Evolutionary conservation across 2,113 vertebrate species (phyloP).

Genomic region (Pelecanus crispus): DNA sequence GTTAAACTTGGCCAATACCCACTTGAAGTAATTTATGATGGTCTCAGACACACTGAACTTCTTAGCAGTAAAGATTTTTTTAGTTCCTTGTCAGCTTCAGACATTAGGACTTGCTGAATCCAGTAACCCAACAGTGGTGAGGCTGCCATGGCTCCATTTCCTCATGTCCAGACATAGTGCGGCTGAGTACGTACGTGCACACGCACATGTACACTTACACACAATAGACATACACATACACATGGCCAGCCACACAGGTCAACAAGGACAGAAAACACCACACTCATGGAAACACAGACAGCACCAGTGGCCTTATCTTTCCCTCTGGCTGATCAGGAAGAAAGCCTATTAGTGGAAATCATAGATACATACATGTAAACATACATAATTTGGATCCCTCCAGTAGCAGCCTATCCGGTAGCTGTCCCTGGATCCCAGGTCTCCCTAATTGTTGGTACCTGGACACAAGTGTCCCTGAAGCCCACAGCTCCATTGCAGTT

Average conservation of each 20-base stretch:
- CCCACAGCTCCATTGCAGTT: neutral
- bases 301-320: neutral
- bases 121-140: neutral
- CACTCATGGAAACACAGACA: neutral
- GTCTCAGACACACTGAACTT: neutral
- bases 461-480: neutral
- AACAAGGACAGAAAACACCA: neutral
- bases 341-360: neutral
- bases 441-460: neutral
- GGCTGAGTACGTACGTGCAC: accelerated
- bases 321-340: neutral
- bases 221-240: accelerated
- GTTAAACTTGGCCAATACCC: neutral
- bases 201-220: accelerated
- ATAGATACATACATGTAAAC: neutral
- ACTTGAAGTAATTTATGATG: neutral
- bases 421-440: neutral
- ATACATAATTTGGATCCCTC: neutral
- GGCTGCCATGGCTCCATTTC: neutral
- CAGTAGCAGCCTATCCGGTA: neutral
- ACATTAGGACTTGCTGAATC: neutral
- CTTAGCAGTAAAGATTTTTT: neutral
- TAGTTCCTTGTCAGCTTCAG: neutral
- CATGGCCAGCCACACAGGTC: neutral
- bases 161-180: neutral